Conservation (phyloP, 1,140 invertebrate species). For the Charaxes varanes region DNA sequence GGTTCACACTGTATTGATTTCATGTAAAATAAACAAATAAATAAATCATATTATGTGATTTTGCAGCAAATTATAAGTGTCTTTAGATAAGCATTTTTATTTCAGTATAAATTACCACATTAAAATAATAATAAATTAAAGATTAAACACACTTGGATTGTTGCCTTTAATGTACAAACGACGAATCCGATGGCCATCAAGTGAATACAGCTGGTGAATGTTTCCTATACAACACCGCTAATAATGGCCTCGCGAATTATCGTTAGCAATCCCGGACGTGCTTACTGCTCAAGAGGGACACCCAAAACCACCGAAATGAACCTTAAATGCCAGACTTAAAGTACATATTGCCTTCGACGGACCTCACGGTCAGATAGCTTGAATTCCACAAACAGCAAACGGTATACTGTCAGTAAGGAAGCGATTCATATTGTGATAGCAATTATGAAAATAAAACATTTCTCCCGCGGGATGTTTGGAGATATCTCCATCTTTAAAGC, state of each 20-base stretch:
- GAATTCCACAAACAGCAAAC: conserved; percentile 24
- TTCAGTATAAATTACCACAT: no score
- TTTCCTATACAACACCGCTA: conserved; percentile 44
- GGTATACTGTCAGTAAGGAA: conserved; percentile 26
- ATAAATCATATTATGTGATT: no score
- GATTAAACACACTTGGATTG: conserved; percentile 3
- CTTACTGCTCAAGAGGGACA: conserved; percentile 11
- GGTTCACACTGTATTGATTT: no score
- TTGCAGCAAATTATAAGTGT: no score
- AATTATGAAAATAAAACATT: conserved; percentile 21
- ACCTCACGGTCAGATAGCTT: conserved; percentile 15
- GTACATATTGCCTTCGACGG: conserved; percentile 5
- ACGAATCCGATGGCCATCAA: conserved; percentile 26
- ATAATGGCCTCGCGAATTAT: conserved; percentile 50
- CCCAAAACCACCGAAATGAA: conserved; percentile 15
- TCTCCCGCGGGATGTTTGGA: conserved; percentile 3
- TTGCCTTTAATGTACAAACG: conserved; percentile 21
- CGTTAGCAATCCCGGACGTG: conserved; percentile 32
- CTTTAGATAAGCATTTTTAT: no score
- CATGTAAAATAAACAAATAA: no score
- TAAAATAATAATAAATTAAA: not conserved
- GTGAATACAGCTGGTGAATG: conserved; percentile 32
- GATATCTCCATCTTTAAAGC: no score
- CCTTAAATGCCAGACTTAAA: conserved; percentile 11
- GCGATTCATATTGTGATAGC: conserved; percentile 22